Evolutionary conservation across 92 coral and sea anemone genomes (phyloP), one percentile per base, ranked within the genome.

Genomic region (Epizoanthus fatuus): DNA sequence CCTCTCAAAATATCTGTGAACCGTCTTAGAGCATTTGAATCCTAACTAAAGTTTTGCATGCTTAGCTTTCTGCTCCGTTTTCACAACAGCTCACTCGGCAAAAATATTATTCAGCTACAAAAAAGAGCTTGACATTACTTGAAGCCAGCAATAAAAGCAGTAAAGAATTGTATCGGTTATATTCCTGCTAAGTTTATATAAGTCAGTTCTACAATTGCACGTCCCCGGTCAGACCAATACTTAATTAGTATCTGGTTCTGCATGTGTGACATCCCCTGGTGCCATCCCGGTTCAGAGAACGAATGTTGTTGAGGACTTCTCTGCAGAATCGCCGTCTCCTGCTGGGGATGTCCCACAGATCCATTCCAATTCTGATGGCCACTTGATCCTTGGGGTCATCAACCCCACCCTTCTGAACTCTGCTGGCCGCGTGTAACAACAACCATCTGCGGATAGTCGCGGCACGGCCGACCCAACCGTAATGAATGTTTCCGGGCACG

Each of bases 311-410:
- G 11, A 51, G 69, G 38, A 86, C 74, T 38, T 66, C 78, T 20
- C 49, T 7, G 63, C 84, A 86, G 72, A 86, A 75, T 20, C 38
- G 5, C 10, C 59, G 5, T 4, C 78, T 75, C 45, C 14, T 75
- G 12, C 19, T 67, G 15, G 70, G 62, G 57, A 9, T 1, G 29
- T 78, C 85, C 84, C 79, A 86, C 49, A 78, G 59, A 57, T 86
- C 85, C 89, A 86, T 86, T 13, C 85, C 89, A 78, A 86, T 86
- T 78, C 22, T 67, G 84, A 86, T 86, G 12, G 89, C 89, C 17
- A 65, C 69, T 60, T 86, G 89, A 77, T 86, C 85, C 84, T 16
- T 77, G 55, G 89, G 77, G 68, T 85, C 89, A 44, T 85, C 89
- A 16, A 85, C 63, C 19, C 89, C 89, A 75, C 89, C 89, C 77